Evolutionary conservation across 2,113 vertebrate species (phyloP).

Genomic region (Numenius arquata): DNA sequence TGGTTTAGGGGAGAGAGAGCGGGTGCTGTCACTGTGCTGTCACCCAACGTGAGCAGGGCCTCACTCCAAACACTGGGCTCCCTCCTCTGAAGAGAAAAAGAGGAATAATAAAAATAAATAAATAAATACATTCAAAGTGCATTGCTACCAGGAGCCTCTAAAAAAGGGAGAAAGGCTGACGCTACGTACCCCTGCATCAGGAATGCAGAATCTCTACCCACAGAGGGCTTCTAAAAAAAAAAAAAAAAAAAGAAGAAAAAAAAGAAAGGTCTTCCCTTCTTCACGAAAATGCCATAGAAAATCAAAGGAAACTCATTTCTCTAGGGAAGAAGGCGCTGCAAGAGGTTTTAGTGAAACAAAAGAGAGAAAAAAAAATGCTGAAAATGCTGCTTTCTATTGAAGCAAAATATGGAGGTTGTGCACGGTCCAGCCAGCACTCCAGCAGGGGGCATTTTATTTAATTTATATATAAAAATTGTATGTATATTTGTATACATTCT

Average conservation of each 20-base stretch:
- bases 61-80: neutral
- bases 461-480: neutral
- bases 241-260: neutral
- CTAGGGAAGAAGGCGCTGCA: neutral
- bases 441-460: neutral
- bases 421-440: neutral
- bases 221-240: neutral
- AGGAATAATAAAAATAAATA: neutral
- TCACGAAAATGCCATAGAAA: neutral
- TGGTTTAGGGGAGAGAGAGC: neutral
- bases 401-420: neutral
- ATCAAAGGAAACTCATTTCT: neutral
- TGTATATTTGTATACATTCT: neutral
- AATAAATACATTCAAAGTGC: rapidly evolving
- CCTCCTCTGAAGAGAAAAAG: neutral
- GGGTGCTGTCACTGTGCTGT: rapidly evolving
- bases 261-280: neutral
- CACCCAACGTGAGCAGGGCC: rapidly evolving
- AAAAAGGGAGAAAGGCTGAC: neutral
- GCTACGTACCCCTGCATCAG: neutral
- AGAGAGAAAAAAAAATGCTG: neutral
- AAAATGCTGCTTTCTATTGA: neutral
- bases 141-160: neutral
- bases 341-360: neutral
- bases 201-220: neutral